Percentiles rank a stretch among this genome's conserved stretches.
These are phyloP conservation scores for Drosophila affinis DNA, from an alignment of 2,888 invertebrate species.

Conservation along the genomic window DNA sequence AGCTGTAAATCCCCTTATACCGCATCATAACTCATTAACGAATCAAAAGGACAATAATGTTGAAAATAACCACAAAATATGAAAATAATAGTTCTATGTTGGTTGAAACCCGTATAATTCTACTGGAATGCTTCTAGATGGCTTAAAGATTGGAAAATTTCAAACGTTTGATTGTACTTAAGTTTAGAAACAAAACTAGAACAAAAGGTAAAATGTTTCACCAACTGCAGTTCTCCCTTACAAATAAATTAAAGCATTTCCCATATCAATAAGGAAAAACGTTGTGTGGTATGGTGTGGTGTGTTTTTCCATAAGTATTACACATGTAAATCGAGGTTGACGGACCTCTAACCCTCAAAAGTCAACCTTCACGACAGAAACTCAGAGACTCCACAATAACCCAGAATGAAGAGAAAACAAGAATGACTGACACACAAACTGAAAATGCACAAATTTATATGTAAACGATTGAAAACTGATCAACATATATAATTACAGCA, in stretches of 20 bases:
- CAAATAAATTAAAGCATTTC: slow-evolving; percentile 1
- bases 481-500: slow-evolving; percentile 45
- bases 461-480: slow-evolving; percentile 65
- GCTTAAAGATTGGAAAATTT: no score
- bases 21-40: no score
- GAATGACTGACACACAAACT: slow-evolving; percentile 13
- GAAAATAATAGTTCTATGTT: no score
- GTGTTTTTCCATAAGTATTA: slow-evolving; percentile 11
- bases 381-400: not conserved
- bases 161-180: no score
- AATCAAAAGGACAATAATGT: no score
- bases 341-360: slow-evolving; percentile 10
- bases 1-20: no score
- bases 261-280: slow-evolving; percentile 29
- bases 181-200: no score
- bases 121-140: no score
- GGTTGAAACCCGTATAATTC: no score
- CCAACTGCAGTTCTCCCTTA: not conserved
- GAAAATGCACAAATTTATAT: slow-evolving; percentile 61
- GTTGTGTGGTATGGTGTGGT: slow-evolving; percentile 9
- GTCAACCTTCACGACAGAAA: not conserved
- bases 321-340: slow-evolving; percentile 36
- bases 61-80: no score
- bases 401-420: slow-evolving; percentile 8
- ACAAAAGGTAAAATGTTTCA: not conserved